phyloP scores from a whole-genome alignment of 2,888 invertebrate genomes.

The Apamea epomidion region DNA sequence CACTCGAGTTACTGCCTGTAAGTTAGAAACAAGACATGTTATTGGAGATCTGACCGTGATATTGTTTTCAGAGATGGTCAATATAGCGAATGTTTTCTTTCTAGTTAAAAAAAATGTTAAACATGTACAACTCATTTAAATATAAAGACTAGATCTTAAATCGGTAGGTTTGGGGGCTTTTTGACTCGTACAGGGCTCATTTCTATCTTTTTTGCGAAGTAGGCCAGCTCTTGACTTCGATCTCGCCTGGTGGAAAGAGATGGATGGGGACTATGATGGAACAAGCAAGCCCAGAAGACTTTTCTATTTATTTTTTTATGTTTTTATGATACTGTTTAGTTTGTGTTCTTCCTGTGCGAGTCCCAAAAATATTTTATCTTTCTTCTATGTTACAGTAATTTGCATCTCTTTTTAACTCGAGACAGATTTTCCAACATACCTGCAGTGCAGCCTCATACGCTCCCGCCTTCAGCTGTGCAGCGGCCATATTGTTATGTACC shows the following conservation, averaged over 20 bases:
- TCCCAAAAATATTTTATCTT: not conserved
- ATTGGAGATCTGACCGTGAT: not conserved
- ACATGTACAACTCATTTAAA: not conserved
- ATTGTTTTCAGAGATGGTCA: not conserved
- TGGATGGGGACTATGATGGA: not conserved
- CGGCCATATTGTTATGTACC: conserved; percentile 97
- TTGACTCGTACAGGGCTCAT: too few relatives aligned
- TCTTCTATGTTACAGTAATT: not conserved
- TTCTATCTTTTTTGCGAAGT: too few relatives aligned
- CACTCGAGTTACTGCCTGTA: conserved; percentile 95
- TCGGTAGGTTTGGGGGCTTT: not conserved
- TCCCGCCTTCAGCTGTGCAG: conserved; percentile 96
- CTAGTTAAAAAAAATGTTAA: not conserved
- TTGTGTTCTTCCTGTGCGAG: too few relatives aligned
- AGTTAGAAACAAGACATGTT: not conserved
- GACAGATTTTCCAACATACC: conserved; percentile 75
- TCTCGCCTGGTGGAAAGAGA: not conserved
- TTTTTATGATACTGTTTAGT: too few relatives aligned
- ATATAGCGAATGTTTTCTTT: not conserved
- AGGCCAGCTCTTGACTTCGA: too few relatives aligned
- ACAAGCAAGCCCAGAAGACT: not conserved
- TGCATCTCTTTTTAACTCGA: not conserved
- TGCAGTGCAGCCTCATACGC: conserved; percentile 96
- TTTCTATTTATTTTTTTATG: not conserved
- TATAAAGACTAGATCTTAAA: not conserved